These are phyloP conservation scores for Serripes groenlandicus DNA, from an alignment of 2,888 invertebrate species.

Conservation along the genomic window DNA sequence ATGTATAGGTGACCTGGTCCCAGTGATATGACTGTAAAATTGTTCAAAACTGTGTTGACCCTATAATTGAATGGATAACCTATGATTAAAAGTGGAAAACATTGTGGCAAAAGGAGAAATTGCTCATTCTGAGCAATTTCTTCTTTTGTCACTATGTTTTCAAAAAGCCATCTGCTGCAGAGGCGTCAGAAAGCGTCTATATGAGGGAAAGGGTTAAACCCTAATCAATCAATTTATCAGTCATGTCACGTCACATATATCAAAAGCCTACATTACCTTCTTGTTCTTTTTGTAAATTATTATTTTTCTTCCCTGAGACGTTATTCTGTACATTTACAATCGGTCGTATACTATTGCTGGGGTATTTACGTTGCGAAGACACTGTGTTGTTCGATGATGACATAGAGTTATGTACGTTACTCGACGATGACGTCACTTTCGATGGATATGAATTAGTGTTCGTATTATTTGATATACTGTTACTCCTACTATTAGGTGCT, in stretches of 20 bases:
- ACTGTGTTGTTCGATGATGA: constrained; percentile 60
- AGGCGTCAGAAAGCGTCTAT: too few species aligned
- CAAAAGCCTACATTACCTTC: constrained; percentile 40
- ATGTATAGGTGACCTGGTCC: too few species aligned
- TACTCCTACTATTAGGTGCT: constrained; percentile 40
- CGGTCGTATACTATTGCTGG: constrained; percentile 68
- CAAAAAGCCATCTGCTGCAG: too few species aligned
- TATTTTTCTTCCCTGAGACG: constrained; percentile 67
- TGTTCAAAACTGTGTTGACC: too few species aligned
- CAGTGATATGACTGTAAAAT: too few species aligned
- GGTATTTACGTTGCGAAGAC: constrained; percentile 66
- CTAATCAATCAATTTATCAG: too few species aligned
- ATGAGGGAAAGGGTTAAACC: too few species aligned
- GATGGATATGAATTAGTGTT: constrained; percentile 61
- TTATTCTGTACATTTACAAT: constrained; percentile 69
- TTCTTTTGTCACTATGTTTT: too few species aligned
- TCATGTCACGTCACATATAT: background rate
- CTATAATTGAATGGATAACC: too few species aligned
- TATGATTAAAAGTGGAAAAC: too few species aligned
- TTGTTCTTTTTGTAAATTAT: constrained; percentile 56
- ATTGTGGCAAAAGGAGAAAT: too few species aligned
- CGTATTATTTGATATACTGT: constrained; percentile 44
- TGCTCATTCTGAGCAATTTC: too few species aligned
- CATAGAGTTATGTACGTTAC: constrained; percentile 54
- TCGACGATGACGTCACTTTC: constrained; percentile 47